Evolutionary conservation across 2,797 vertebrate genomes (phyloP), one percentile per base, ranked within the genome.

Genomic region (Pygocentrus nattereri): DNA sequence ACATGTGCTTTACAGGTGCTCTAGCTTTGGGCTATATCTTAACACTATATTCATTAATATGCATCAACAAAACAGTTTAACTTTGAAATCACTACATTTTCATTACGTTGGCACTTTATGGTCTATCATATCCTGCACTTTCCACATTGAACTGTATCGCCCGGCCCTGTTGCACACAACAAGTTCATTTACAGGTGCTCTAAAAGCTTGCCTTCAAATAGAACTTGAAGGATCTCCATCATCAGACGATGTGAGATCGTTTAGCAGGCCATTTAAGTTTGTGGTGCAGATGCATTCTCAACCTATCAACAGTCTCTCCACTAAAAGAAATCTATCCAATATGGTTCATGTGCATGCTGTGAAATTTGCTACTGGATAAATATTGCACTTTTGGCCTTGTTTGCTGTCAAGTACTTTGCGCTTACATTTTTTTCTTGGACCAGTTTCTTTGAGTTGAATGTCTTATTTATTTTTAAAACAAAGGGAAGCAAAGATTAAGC

Each of bases 291-390:
- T 62, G 58, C 56, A 18, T 18, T 58, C 30, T 68, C 78, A 58
- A 49, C 25, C 58, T 47, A 31, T 44, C 44, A 77, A 19, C 69
- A n/a, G 27, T 67, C 38, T 52, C 27, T 44, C 58, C 79, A 54
- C 41, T 61, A 47, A 62, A 49, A 44, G 5, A 71, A 56, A 30
- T 78, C 27, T 23, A 75, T 71, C 65, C 2, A 30, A 59, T 71
- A 68, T 41, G 25, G 41, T 82, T 88, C 74, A 50, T 78, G 76
- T 87, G 88, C 85, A 88, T 88, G 88, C 87, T 82, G 83, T 88
- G 79, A 80, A 82, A 82, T 78, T 81, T 84, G 82, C 70, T 77
- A 82, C 75, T 79, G 68, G 71, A 80, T 86, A 76, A 83, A 78
- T 78, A 79, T 80, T 82, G 85, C 81, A 84, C 84, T 83, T 86